A percentile compares a stretch with the other conserved stretches of the same genome.
Evolutionary conservation across 2,113 vertebrate species (phyloP).

Genomic region (Alces alces): DNA sequence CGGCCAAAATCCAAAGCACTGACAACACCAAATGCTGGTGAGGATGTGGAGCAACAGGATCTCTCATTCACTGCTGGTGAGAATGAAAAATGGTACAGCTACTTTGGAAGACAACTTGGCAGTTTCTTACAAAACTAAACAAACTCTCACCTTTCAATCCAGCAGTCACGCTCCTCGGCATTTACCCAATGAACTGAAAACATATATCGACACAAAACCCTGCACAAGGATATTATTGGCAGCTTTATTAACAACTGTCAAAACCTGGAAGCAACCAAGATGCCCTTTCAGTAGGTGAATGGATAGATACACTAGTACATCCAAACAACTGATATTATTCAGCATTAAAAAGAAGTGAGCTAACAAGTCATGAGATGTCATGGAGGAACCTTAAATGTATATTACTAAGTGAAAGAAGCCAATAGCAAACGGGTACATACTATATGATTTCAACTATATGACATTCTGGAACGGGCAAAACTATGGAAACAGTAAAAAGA

Average conservation of each 20-base stretch:
- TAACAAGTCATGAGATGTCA: neutral
- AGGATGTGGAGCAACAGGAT: neutral
- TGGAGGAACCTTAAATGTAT: neutral
- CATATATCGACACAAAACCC: conserved; percentile 1
- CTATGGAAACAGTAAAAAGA: neutral
- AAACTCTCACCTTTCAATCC: neutral
- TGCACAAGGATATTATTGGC: neutral
- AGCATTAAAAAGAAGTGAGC: neutral
- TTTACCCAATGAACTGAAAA: neutral
- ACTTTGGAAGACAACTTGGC: neutral
- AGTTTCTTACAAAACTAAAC: neutral
- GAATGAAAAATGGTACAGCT: neutral
- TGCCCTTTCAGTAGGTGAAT: neutral
- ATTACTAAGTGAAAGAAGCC: neutral
- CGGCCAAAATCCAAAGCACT: neutral
- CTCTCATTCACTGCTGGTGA: neutral
- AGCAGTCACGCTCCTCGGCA: neutral
- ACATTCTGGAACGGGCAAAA: neutral
- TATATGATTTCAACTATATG: neutral
- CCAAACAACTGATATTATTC: neutral
- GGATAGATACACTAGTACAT: neutral
- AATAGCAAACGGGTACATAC: neutral
- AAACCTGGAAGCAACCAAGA: neutral
- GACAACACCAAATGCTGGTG: neutral
- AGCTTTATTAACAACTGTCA: neutral